Conservation (phyloP, 2,113 vertebrate species). For the Leptosomus discolor region DNA sequence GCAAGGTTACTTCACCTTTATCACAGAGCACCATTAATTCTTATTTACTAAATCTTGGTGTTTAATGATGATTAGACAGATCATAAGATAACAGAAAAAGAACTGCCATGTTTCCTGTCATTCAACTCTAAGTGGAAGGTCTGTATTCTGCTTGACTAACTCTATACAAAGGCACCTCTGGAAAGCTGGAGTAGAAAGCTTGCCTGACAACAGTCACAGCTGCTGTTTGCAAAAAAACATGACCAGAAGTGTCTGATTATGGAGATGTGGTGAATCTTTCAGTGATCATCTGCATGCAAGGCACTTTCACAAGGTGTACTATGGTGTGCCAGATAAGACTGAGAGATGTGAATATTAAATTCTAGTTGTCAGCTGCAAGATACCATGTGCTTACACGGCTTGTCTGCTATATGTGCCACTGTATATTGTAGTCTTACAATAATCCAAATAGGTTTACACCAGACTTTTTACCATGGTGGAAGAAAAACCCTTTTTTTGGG, state of each 20-base stretch:
- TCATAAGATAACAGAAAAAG: neutral
- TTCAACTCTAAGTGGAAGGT: neutral
- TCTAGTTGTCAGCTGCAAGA: neutral
- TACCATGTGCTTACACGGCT: neutral
- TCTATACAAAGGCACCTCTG: neutral
- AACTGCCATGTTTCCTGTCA: neutral
- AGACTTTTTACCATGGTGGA: neutral
- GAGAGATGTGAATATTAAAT: neutral
- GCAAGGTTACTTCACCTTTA: neutral
- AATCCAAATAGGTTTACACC: neutral
- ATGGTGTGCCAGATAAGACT: neutral
- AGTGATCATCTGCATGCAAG: neutral
- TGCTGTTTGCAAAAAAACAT: neutral
- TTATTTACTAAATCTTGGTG: neutral
- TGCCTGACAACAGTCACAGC: neutral
- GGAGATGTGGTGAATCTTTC: neutral
- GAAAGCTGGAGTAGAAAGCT: neutral
- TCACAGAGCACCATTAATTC: neutral
- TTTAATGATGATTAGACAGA: neutral
- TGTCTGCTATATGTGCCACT: neutral
- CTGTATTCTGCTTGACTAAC: neutral
- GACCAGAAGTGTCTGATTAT: neutral
- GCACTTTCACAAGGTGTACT: neutral
- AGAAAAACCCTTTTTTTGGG: neutral
- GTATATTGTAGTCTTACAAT: neutral